A percentile compares a stretch with the other conserved stretches of the same genome.
phyloP scores from a whole-genome alignment of 2,797 vertebrate genomes.

The Melanotaenia maccullochi region DNA sequence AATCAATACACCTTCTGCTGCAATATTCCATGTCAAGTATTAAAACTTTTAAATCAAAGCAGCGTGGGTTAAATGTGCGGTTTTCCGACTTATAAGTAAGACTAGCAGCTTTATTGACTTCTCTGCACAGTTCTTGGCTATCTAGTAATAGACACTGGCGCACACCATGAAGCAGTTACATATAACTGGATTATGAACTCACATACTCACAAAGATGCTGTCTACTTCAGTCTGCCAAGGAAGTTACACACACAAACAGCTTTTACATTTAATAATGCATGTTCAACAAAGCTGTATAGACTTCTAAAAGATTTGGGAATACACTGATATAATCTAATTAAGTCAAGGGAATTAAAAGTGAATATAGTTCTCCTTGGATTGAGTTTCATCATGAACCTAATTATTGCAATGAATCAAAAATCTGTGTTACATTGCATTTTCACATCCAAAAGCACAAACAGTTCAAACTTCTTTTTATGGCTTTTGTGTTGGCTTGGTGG shows the following conservation, averaged over 20 bases:
- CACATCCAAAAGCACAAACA: slow-evolving; percentile 23
- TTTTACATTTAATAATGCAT: slow-evolving; percentile 42
- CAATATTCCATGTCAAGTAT: neutral
- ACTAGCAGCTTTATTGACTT: slow-evolving; percentile 20
- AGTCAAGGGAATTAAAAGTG: slow-evolving; percentile 46
- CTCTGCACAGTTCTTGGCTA: slow-evolving; percentile 7
- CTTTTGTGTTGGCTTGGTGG: slow-evolving; percentile 18
- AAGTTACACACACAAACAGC: slow-evolving; percentile 26
- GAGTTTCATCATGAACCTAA: slow-evolving; percentile 32
- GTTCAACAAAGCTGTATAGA: slow-evolving; percentile 32
- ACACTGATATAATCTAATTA: slow-evolving; percentile 36
- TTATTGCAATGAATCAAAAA: slow-evolving; percentile 39
- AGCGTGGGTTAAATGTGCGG: slow-evolving; percentile 23
- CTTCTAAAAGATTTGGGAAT: slow-evolving; percentile 21
- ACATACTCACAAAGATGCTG: slow-evolving; percentile 29
- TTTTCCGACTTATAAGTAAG: slow-evolving; percentile 4
- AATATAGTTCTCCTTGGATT: slow-evolving; percentile 24
- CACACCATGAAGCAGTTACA: slow-evolving; percentile 39
- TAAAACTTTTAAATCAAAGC: slow-evolving; percentile 8
- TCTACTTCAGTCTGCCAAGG: slow-evolving; percentile 49
- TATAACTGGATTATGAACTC: slow-evolving; percentile 58
- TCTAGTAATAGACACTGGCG: slow-evolving; percentile 47
- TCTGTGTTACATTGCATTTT: slow-evolving; percentile 27
- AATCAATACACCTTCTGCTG: slow-evolving; percentile 11
- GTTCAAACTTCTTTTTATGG: slow-evolving; percentile 24